Percentiles rank a stretch among this genome's conserved stretches.
Conservation (phyloP, 2,113 vertebrate species). For the Chaetorhynchus papuensis region DNA sequence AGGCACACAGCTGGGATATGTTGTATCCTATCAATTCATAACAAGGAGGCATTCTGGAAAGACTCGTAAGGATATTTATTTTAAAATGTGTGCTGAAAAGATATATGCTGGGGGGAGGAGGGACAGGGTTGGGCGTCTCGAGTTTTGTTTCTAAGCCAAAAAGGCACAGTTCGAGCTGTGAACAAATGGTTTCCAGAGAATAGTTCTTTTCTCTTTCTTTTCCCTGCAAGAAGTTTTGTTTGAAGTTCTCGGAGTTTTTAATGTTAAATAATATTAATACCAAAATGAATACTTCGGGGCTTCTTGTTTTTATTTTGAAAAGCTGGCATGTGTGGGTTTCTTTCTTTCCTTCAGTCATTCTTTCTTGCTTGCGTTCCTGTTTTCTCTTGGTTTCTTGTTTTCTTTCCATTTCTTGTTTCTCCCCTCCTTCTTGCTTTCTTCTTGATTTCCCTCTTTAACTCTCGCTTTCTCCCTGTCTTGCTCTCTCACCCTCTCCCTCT, state of each 20-base stretch:
- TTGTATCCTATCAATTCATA: neutral
- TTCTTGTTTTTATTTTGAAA: conserved; percentile 36
- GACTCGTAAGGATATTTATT: conserved; percentile 30
- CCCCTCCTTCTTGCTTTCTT: neutral
- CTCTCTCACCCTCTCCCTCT: rapidly evolving
- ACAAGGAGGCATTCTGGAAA: conserved; percentile 6
- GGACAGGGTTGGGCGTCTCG: neutral
- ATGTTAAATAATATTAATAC: conserved; percentile 7
- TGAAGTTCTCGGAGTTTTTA: neutral
- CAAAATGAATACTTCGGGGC: neutral
- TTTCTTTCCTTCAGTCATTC: neutral
- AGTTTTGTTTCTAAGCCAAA: conserved; percentile 30
- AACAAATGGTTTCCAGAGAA: conserved; percentile 52
- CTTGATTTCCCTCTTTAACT: too few species aligned
- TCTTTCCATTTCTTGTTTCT: neutral
- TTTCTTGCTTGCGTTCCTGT: rapidly evolving
- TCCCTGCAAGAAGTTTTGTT: neutral
- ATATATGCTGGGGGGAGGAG: neutral
- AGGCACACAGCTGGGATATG: neutral
- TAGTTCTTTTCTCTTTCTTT: neutral
- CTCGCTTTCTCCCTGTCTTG: rapidly evolving
- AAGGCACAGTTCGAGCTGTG: conserved; percentile 8
- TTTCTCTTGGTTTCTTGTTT: neutral
- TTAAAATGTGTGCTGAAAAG: conserved; percentile 38
- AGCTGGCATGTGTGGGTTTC: neutral